Percentiles rank a stretch among this genome's conserved stretches.
These are phyloP conservation scores for Eupleurogrammus muticus DNA, from an alignment of 2,797 vertebrate species.

Conservation along the genomic window DNA sequence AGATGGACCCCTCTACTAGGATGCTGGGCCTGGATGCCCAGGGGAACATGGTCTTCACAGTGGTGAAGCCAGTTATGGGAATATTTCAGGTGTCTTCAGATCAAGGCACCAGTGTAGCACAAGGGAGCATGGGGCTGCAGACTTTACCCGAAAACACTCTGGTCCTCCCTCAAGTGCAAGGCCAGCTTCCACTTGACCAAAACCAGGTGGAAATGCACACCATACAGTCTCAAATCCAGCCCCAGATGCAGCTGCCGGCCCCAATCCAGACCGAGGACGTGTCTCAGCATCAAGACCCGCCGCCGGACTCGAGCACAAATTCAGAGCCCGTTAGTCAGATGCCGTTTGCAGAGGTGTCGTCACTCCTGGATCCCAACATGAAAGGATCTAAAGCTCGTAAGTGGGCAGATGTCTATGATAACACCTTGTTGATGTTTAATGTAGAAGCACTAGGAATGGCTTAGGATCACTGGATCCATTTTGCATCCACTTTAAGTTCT, in stretches of 20 bases:
- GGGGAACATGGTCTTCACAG: conserved; percentile 79
- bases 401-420: conserved; percentile 43
- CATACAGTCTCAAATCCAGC: conserved; percentile 60
- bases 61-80: conserved; percentile 80
- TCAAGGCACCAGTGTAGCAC: conserved; percentile 46
- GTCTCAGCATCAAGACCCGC: conserved; percentile 49
- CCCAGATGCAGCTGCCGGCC: conserved; percentile 59
- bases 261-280: conserved; percentile 35
- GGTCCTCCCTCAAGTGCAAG: conserved; percentile 65
- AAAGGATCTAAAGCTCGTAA: conserved; percentile 87
- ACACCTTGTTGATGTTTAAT: background rate
- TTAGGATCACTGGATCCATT: background rate
- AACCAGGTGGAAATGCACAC: conserved; percentile 66
- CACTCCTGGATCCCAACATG: conserved; percentile 88
- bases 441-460: background rate
- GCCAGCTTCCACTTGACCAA: conserved; percentile 62
- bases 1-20: conserved; percentile 73
- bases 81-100: conserved; percentile 78
- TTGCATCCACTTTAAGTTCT: background rate
- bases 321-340: conserved; percentile 59
- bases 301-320: conserved; percentile 18
- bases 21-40: conserved; percentile 75
- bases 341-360: conserved; percentile 86
- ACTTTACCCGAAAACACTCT: conserved; percentile 69
- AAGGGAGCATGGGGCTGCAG: conserved; percentile 60